These are phyloP conservation scores for Tromatobia lineatoria DNA, from an alignment of 2,888 invertebrate genomes.

Conservation along the genomic window DNA sequence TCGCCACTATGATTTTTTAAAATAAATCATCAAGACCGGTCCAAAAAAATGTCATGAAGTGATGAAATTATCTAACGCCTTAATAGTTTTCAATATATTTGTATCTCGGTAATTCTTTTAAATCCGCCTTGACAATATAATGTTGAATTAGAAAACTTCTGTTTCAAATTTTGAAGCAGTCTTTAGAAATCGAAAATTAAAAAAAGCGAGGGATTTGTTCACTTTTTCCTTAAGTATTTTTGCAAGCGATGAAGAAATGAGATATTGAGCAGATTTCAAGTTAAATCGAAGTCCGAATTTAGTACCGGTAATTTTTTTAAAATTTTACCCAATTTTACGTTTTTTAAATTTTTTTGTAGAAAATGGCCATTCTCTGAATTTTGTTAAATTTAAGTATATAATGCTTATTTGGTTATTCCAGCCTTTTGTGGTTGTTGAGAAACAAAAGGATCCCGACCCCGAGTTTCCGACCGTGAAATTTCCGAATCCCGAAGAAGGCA, in stretches of 20 bases:
- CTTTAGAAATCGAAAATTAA: neutral
- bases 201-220: neutral
- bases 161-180: neutral
- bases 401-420: conserved; percentile 76
- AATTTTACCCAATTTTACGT: neutral
- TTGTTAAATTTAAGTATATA: neutral
- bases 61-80: neutral
- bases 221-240: neutral
- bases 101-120: neutral
- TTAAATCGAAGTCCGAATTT: neutral
- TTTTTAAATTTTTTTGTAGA: neutral
- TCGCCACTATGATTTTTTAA: neutral
- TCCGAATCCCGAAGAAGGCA: conserved; percentile 99
- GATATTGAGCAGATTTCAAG: neutral
- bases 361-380: neutral
- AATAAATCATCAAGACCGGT: neutral
- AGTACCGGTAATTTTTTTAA: neutral
- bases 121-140: neutral
- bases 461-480: conserved; percentile 99
- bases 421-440: conserved; percentile 89
- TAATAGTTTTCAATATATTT: neutral
- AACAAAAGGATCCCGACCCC: conserved; percentile 96
- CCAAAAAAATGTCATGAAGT: neutral
- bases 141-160: neutral
- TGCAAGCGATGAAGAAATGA: neutral